phyloP scores from a whole-genome alignment of 1,140 invertebrate species.

The Drosophila virilis region DNA sequence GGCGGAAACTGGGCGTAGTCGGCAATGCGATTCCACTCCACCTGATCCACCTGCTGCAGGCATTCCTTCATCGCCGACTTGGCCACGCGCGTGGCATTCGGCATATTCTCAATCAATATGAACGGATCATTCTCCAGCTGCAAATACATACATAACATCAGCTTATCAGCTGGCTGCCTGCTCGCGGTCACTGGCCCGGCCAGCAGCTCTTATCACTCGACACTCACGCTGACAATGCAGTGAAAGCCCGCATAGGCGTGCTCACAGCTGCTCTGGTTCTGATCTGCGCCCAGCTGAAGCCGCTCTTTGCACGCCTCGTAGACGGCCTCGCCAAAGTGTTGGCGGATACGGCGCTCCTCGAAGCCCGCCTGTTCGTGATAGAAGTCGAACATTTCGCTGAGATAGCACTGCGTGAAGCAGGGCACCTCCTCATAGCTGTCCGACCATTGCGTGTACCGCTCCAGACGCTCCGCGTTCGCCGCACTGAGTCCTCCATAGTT shows the following conservation, averaged over 20 bases:
- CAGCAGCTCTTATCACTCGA: slow-evolving; percentile 30
- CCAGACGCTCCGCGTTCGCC: slow-evolving; percentile 49
- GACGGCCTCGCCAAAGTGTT: slow-evolving; percentile 55
- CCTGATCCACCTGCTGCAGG: slow-evolving; percentile 52
- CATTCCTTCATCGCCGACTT: slow-evolving; percentile 76
- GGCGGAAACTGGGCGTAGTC: slow-evolving; percentile 57
- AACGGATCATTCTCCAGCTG: slow-evolving; percentile 75
- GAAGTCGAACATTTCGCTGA: slow-evolving; percentile 67
- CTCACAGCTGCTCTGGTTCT: slow-evolving; percentile 51
- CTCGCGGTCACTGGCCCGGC: slow-evolving; percentile 36
- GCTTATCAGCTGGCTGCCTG: background rate
- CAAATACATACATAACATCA: slow-evolving; percentile 10
- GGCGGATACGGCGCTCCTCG: slow-evolving; percentile 33
- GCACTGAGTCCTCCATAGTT: slow-evolving; percentile 59
- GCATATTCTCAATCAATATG: slow-evolving; percentile 68
- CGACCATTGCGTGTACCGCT: slow-evolving; percentile 70
- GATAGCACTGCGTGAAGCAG: slow-evolving; percentile 74
- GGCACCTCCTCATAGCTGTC: slow-evolving; percentile 68
- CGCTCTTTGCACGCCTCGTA: slow-evolving; percentile 57
- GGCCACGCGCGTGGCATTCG: slow-evolving; percentile 48
- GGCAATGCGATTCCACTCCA: slow-evolving; percentile 54
- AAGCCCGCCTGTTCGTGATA: slow-evolving; percentile 64
- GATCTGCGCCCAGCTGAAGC: slow-evolving; percentile 23
- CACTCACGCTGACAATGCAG: slow-evolving; percentile 73
- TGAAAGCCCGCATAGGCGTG: slow-evolving; percentile 75